A percentile compares a stretch with the other conserved stretches of the same genome.
These are phyloP conservation scores for Stigmatopora nigra DNA, from an alignment of 2,113 vertebrate genomes.

Conservation along the genomic window DNA sequence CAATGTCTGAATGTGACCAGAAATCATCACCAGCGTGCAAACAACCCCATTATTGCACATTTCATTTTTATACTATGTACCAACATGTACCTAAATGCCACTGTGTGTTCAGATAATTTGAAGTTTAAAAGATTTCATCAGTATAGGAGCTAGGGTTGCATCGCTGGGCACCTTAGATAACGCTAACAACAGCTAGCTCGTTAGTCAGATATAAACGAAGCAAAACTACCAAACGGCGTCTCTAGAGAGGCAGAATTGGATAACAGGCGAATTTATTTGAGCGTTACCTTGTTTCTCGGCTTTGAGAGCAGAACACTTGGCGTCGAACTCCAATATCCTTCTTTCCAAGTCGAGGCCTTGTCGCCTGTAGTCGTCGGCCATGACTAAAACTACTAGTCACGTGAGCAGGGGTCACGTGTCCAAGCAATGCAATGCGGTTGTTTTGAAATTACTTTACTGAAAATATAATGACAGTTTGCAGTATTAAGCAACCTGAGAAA, in stretches of 20 bases:
- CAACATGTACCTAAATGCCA: neutral
- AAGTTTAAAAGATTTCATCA: conserved; percentile 10
- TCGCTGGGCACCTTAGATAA: conserved; percentile 18
- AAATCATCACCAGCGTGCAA: neutral
- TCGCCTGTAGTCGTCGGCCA: conserved; percentile 76
- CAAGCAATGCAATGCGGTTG: conserved; percentile 5
- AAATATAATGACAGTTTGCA: neutral
- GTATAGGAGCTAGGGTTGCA: conserved; percentile 38
- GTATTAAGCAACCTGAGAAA: no score
- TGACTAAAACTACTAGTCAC: conserved; percentile 69
- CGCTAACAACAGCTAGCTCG: conserved; percentile 43
- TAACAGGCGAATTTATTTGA: neutral
- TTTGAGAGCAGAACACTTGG: conserved; percentile 69
- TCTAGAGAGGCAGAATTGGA: neutral
- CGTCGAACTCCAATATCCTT: conserved; percentile 74
- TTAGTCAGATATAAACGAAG: conserved; percentile 34
- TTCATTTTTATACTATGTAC: no score
- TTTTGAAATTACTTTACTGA: neutral
- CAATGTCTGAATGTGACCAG: neutral
- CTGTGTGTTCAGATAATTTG: rapidly evolving
- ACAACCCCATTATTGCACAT: no score
- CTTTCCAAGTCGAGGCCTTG: conserved; percentile 74
- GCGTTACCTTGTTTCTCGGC: conserved; percentile 70
- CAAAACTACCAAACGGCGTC: neutral
- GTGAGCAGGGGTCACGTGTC: conserved; percentile 66